Conservation (phyloP, 2,113 vertebrate species). For the Osmerus eperlanus region DNA sequence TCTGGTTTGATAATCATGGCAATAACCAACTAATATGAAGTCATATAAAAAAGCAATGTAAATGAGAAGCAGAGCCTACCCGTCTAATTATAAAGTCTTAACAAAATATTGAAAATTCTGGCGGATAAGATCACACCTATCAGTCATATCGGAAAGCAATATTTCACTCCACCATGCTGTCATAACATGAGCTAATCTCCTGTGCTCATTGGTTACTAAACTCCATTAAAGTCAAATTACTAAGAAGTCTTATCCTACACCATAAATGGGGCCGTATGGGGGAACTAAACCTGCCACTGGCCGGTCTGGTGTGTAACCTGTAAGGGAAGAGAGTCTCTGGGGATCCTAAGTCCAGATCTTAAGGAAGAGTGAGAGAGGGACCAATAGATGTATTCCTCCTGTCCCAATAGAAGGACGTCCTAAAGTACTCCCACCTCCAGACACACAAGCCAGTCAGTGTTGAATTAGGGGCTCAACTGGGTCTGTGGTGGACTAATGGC, state of each 20-base stretch:
- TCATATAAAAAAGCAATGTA: conserved; percentile 27
- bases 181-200: conserved; percentile 28
- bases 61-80: background rate
- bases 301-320: too few species aligned
- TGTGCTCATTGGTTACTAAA: conserved; percentile 21
- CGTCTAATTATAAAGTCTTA: conserved; percentile 42
- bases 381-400: too few species aligned
- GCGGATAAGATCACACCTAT: conserved; percentile 47
- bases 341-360: too few species aligned
- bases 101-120: conserved; percentile 45
- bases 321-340: background rate
- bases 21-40: conserved; percentile 30
- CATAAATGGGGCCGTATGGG: too few species aligned
- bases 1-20: conserved; percentile 22
- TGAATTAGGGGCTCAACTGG: background rate
- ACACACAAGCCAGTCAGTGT: too few species aligned
- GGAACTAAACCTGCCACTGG: too few species aligned
- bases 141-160: conserved; percentile 50
- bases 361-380: too few species aligned
- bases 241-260: conserved; percentile 16
- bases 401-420: too few species aligned
- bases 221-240: conserved; percentile 33
- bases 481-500: background rate
- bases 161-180: conserved; percentile 9
- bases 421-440: too few species aligned